Evolutionary conservation across 2,888 invertebrate genomes (phyloP).

Genomic region (Margaritifera margaritifera): DNA sequence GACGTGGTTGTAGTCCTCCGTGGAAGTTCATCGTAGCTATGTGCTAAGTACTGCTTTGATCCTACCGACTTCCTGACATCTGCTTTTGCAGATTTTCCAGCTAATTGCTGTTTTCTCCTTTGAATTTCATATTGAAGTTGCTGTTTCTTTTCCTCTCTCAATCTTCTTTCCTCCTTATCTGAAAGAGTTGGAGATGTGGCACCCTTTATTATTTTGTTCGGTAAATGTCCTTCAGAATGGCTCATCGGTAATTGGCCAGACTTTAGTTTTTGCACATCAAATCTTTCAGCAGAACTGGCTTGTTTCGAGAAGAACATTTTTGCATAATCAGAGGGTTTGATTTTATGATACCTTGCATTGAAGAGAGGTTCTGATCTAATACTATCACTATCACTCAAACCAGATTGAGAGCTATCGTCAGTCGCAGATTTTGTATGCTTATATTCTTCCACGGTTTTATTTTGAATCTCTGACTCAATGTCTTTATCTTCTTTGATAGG

Average conservation of each 20-base stretch:
- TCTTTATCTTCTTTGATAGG: slow-evolving; percentile 75
- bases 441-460: slow-evolving; percentile 35
- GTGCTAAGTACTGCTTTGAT: slow-evolving; percentile 57
- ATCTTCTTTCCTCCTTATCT: slow-evolving; percentile 75
- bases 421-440: slow-evolving; percentile 45
- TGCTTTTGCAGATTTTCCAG: slow-evolving; percentile 76
- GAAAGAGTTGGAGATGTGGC: slow-evolving; percentile 30
- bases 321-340: slow-evolving; percentile 54
- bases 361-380: slow-evolving; percentile 62
- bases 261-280: slow-evolving; percentile 17
- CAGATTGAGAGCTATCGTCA: slow-evolving; percentile 67
- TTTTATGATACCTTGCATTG: slow-evolving; percentile 45
- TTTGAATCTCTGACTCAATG: slow-evolving; percentile 72
- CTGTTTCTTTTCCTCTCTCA: slow-evolving; percentile 77
- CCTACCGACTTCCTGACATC: slow-evolving; percentile 73
- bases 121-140: slow-evolving; percentile 79
- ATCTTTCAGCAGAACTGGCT: slow-evolving; percentile 41
- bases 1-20: slow-evolving; percentile 33
- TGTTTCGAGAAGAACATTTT: slow-evolving; percentile 54
- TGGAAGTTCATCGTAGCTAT: slow-evolving; percentile 65
- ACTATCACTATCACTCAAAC: slow-evolving; percentile 65
- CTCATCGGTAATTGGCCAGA: slow-evolving; percentile 35
- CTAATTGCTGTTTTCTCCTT: slow-evolving; percentile 77
- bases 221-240: slow-evolving; percentile 48
- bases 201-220: slow-evolving; percentile 21